Conservation (phyloP, 2,888 invertebrate species). For the Spilarctia lutea region DNA sequence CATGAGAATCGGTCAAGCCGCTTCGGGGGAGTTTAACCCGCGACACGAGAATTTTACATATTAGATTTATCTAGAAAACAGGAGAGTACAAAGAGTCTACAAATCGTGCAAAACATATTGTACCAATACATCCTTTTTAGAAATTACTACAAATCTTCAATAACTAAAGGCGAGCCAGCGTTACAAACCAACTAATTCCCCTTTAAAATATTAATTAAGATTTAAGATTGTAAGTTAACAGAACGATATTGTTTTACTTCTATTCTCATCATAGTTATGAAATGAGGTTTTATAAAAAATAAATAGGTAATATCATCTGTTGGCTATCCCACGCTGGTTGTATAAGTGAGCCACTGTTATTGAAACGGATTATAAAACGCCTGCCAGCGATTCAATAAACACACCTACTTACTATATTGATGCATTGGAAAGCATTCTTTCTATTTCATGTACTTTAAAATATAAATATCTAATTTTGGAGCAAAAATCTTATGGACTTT, state of each 20-base stretch:
- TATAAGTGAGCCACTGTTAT: slow-evolving; percentile 6
- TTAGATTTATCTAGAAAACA: too few relatives aligned
- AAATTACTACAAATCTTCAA: too few relatives aligned
- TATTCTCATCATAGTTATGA: background rate
- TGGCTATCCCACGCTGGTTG: slow-evolving; percentile 13
- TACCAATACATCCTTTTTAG: too few relatives aligned
- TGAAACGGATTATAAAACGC: slow-evolving; percentile 6
- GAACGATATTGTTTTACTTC: background rate
- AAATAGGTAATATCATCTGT: slow-evolving; percentile 5
- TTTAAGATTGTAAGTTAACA: background rate
- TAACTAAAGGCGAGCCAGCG: too few relatives aligned
- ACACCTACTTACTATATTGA: background rate
- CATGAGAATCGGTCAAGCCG: too few relatives aligned
- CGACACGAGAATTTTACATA: too few relatives aligned
- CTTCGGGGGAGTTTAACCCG: too few relatives aligned
- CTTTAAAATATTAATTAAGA: background rate
- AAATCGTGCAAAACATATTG: too few relatives aligned
- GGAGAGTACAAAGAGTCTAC: too few relatives aligned
- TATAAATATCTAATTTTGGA: too few relatives aligned
- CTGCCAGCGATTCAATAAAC: background rate
- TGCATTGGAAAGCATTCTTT: background rate
- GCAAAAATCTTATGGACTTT: too few relatives aligned
- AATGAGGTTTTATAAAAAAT: slow-evolving; percentile 7
- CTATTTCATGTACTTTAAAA: background rate
- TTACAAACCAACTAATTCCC: too few relatives aligned